Conservation (phyloP, 1,140 invertebrate genomes). For the Contarinia nasturtii region DNA sequence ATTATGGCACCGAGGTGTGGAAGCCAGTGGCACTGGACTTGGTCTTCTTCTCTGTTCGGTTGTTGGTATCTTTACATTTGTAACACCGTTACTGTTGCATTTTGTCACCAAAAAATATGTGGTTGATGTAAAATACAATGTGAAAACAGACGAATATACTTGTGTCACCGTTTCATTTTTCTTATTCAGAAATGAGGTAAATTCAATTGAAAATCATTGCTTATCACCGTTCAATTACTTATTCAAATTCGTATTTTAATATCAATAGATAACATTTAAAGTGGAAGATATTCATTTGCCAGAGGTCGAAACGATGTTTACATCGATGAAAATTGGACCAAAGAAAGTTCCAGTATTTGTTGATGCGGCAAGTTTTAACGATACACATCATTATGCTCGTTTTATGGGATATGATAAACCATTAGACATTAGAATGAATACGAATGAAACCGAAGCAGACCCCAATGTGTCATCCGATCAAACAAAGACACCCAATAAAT, state of each 20-base stretch:
- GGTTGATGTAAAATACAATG: conserved; percentile 49
- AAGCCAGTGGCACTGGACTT: conserved; percentile 30
- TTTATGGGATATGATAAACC: conserved; percentile 86
- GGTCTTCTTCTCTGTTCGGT: conserved; percentile 38
- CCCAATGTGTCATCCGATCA: too few species aligned
- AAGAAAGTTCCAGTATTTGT: conserved; percentile 49
- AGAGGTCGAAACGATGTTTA: conserved; percentile 63
- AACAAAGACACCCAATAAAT: too few species aligned
- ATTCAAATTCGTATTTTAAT: conserved; percentile 5
- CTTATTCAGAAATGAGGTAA: conserved; percentile 36
- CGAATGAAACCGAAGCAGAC: background rate
- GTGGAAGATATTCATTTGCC: conserved; percentile 56
- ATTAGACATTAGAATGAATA: conserved; percentile 48
- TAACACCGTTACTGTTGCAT: conserved; percentile 67
- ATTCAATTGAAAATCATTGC: background rate
- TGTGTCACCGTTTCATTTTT: conserved; percentile 52
- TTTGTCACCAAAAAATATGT: conserved; percentile 73
- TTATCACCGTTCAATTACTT: conserved; percentile 3
- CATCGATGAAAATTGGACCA: conserved; percentile 44
- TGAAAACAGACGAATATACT: conserved; percentile 37
- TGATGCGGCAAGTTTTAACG: conserved; percentile 43
- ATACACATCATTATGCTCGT: conserved; percentile 52
- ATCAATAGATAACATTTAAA: conserved; percentile 49
- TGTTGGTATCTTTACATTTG: conserved; percentile 59
- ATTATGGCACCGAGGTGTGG: conserved; percentile 36